These are phyloP conservation scores for Orchesellides sinensis DNA, from an alignment of 2,888 invertebrate genomes.

Conservation along the genomic window DNA sequence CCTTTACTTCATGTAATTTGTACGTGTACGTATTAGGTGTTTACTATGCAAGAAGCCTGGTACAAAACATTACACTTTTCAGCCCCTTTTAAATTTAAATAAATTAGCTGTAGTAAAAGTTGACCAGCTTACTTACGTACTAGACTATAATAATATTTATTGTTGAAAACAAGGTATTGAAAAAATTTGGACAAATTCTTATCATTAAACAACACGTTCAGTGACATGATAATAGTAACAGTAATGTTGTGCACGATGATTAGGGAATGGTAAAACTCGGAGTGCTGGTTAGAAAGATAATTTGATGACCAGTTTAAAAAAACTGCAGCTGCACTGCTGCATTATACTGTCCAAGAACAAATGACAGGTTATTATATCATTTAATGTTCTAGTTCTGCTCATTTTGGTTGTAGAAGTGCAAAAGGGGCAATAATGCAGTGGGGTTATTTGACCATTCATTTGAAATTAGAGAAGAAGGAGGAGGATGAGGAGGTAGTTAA, in stretches of 20 bases:
- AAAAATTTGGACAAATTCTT: too few species aligned
- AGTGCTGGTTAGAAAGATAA: not conserved
- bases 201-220: slow-evolving; percentile 8
- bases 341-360: not conserved
- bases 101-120: too few species aligned
- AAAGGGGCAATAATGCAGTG: too few species aligned
- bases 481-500: not conserved
- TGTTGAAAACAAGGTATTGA: too few species aligned
- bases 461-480: not conserved
- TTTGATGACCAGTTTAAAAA: not conserved
- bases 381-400: not conserved
- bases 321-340: not conserved
- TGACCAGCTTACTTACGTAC: too few species aligned
- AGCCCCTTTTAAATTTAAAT: too few species aligned
- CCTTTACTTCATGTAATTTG: too few species aligned
- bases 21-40: too few species aligned
- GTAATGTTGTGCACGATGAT: not conserved
- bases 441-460: not conserved
- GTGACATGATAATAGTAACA: slow-evolving; percentile 14
- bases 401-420: not conserved
- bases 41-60: too few species aligned
- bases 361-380: slow-evolving; percentile 14
- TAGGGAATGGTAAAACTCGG: not conserved
- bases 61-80: too few species aligned
- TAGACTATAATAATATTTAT: too few species aligned